phyloP scores from a whole-genome alignment of 2,888 invertebrate genomes.

The Phyllotreta cruciferae region DNA sequence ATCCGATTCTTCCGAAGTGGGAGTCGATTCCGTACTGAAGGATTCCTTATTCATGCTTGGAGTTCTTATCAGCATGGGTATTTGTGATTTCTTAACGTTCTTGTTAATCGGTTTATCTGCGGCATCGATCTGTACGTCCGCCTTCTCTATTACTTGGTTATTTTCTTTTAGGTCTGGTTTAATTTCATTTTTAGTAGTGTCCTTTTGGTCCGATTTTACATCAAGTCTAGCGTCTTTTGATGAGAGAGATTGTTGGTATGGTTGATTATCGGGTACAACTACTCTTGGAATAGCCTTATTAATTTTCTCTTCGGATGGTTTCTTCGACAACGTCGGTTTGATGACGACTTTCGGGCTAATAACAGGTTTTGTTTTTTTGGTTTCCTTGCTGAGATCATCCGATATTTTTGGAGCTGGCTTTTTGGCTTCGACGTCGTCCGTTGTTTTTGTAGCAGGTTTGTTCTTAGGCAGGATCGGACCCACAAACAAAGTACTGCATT shows the following conservation, averaged over 20 bases:
- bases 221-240: conserved; percentile 25
- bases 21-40: conserved; percentile 67
- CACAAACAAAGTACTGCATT: conserved; percentile 64
- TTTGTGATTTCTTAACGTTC: conserved; percentile 52
- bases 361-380: conserved; percentile 54
- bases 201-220: no score
- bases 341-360: conserved; percentile 69
- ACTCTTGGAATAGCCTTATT: conserved; percentile 62
- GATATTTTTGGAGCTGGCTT: conserved; percentile 20
- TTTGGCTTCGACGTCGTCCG: conserved; percentile 53
- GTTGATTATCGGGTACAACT: conserved; percentile 54
- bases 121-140: neutral
- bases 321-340: conserved; percentile 63
- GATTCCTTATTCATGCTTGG: conserved; percentile 50
- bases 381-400: neutral
- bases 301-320: conserved; percentile 46
- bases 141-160: neutral
- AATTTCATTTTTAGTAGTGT: neutral
- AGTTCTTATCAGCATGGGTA: conserved; percentile 55
- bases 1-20: conserved; percentile 58
- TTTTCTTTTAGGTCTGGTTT: conserved; percentile 11
- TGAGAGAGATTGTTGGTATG: conserved; percentile 29
- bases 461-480: conserved; percentile 64
- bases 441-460: conserved; percentile 40
- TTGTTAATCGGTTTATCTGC: conserved; percentile 16